These are phyloP conservation scores for Spongilla lacustris DNA, from an alignment of 37 sponge, comb jelly and placozoan species.

Conservation along the genomic window DNA sequence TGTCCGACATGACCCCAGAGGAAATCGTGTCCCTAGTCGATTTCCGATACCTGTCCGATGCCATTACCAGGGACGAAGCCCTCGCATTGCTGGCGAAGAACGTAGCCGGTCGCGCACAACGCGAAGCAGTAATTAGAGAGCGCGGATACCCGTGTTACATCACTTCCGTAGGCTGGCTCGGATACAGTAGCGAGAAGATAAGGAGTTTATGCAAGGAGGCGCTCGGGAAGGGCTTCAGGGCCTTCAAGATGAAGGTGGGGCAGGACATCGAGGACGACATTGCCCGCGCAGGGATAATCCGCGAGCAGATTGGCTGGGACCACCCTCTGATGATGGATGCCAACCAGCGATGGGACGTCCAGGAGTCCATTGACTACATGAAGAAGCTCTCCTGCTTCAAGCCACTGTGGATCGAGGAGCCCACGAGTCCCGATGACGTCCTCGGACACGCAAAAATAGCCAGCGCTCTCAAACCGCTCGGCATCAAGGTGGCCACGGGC, in stretches of 20 bases:
- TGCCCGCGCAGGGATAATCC: slow-evolving; percentile 63
- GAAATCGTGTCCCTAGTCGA: slow-evolving; percentile 80
- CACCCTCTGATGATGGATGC: slow-evolving; percentile 80
- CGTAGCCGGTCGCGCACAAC: slow-evolving; percentile 19
- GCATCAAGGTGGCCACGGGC: slow-evolving; percentile 87
- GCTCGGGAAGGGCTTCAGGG: slow-evolving; percentile 63
- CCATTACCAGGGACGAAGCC: slow-evolving; percentile 72
- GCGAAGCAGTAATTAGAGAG: slow-evolving; percentile 43
- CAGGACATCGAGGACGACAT: slow-evolving; percentile 67
- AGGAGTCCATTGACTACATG: slow-evolving; percentile 76
- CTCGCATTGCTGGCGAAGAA: slow-evolving; percentile 51
- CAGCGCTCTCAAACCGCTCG: slow-evolving; percentile 36
- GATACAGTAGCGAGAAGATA: slow-evolving; percentile 81
- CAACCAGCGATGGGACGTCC: slow-evolving; percentile 86
- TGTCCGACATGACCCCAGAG: slow-evolving; percentile 68
- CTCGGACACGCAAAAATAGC: slow-evolving; percentile 79
- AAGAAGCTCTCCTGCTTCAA: slow-evolving; percentile 66
- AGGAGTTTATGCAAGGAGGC: slow-evolving; percentile 51
- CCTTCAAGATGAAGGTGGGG: slow-evolving; percentile 93
- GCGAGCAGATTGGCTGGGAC: slow-evolving; percentile 78
- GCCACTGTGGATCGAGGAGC: slow-evolving; percentile 92
- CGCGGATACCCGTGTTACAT: slow-evolving; percentile 83
- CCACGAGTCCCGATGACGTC: slow-evolving; percentile 90
- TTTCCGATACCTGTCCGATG: slow-evolving; percentile 79
- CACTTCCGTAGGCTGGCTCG: slow-evolving; percentile 89